These are phyloP conservation scores for Alfaro cultratus DNA, from an alignment of 2,797 vertebrate genomes.

Conservation along the genomic window DNA sequence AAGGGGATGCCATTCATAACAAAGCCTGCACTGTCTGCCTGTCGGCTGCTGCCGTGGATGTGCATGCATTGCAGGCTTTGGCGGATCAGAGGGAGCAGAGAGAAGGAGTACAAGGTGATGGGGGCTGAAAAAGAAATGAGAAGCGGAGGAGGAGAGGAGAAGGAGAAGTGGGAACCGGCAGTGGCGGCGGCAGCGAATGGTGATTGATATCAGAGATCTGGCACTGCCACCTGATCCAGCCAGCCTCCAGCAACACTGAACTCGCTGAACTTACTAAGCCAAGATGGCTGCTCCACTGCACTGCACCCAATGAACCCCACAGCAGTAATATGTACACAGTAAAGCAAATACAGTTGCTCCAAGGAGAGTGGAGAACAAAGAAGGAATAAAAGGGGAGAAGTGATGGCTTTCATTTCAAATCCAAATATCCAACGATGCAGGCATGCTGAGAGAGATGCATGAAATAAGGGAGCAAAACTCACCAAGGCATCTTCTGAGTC, in stretches of 20 bases:
- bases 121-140: constrained; percentile 29
- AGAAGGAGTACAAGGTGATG: constrained; percentile 38
- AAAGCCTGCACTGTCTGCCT: constrained; percentile 78
- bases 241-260: constrained; percentile 80
- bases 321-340: constrained; percentile 49
- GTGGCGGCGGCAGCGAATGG: constrained; percentile 61
- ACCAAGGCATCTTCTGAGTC: constrained; percentile 9
- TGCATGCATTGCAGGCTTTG: constrained; percentile 40
- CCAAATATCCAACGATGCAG: constrained; percentile 13
- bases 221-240: constrained; percentile 83
- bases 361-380: constrained; percentile 27
- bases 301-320: constrained; percentile 77
- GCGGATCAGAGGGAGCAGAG: constrained; percentile 38
- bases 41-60: constrained; percentile 62
- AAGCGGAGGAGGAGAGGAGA: constrained; percentile 30
- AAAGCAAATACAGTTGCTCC: constrained; percentile 32
- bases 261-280: constrained; percentile 80
- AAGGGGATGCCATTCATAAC: constrained; percentile 82
- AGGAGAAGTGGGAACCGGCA: constrained; percentile 63
- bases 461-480: constrained; percentile 17
- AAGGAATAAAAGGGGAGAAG: constrained; percentile 8
- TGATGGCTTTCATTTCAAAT: constrained; percentile 16
- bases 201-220: constrained; percentile 86
- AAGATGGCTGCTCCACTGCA: constrained; percentile 77
- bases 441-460: constrained; percentile 6